Evolutionary conservation across 1,140 invertebrate genomes (phyloP).

Genomic region (Papilio dardanus): DNA sequence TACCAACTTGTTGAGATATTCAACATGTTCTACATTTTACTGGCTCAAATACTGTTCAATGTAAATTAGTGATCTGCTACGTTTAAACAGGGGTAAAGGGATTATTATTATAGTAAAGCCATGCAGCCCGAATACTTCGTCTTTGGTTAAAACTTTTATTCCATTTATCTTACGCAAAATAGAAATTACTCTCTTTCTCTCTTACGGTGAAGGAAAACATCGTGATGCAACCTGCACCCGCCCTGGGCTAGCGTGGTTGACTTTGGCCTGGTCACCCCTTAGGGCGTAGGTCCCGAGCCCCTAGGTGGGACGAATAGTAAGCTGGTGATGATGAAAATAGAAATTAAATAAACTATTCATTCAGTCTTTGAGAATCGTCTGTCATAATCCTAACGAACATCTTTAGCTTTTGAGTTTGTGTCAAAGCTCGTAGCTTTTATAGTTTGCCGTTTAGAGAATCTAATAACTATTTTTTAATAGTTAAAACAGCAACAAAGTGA

Average conservation of each 20-base stretch:
- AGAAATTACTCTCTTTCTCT: too few species aligned
- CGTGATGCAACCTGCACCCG: too few species aligned
- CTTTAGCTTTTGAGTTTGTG: not conserved
- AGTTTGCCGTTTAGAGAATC: slow-evolving; percentile 15
- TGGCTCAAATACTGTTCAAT: not conserved
- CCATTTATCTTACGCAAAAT: too few species aligned
- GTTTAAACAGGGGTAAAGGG: not conserved
- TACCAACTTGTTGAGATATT: not conserved
- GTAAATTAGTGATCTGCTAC: not conserved
- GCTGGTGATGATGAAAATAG: too few species aligned
- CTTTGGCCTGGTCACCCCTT: too few species aligned
- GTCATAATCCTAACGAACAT: not conserved
- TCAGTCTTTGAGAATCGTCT: not conserved
- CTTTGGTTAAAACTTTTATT: too few species aligned
- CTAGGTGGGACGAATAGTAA: too few species aligned
- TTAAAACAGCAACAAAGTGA: slow-evolving; percentile 38
- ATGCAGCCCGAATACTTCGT: not conserved
- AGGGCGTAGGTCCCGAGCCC: too few species aligned
- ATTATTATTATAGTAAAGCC: not conserved
- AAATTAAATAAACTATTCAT: not conserved
- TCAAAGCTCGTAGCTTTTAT: not conserved
- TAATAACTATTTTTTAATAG: slow-evolving; percentile 35
- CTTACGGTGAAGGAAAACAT: too few species aligned
- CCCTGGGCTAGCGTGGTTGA: too few species aligned
- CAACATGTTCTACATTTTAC: not conserved